Conservation (phyloP, 2,888 invertebrate genomes). For the Anticlea derivata region DNA sequence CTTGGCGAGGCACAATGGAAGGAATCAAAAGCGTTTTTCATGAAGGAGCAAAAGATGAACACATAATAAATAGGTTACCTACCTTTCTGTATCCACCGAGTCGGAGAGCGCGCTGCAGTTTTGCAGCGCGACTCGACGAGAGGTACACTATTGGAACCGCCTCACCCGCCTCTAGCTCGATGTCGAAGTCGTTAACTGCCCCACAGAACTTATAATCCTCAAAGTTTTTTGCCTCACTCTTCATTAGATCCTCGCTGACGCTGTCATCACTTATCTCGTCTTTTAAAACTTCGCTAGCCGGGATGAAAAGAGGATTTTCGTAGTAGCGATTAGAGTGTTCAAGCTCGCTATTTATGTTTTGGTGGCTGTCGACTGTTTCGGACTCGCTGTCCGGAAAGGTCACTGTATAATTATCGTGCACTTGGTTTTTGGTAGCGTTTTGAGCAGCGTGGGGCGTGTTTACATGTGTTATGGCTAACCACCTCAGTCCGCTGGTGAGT, state of each 20-base stretch:
- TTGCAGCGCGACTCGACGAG: constrained; percentile 78
- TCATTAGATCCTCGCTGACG: constrained; percentile 66
- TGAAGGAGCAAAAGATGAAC: constrained; percentile 41
- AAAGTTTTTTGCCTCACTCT: constrained; percentile 68
- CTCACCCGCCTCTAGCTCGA: constrained; percentile 69
- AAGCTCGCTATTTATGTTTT: constrained; percentile 48
- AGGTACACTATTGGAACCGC: constrained; percentile 77
- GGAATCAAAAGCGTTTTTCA: constrained; percentile 39
- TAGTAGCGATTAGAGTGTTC: constrained; percentile 60
- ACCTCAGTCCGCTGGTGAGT: constrained; percentile 57
- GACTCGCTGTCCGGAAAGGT: constrained; percentile 63
- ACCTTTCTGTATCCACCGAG: constrained; percentile 85
- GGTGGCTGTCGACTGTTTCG: constrained; percentile 48
- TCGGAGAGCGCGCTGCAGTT: constrained; percentile 80
- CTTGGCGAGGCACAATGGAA: constrained; percentile 37
- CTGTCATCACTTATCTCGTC: constrained; percentile 62
- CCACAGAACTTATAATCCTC: constrained; percentile 76
- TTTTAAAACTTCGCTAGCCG: constrained; percentile 64
- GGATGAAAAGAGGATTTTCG: constrained; percentile 70
- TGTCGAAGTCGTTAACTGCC: constrained; percentile 76
- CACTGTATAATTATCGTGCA: constrained; percentile 63
- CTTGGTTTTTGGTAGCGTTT: constrained; percentile 47
- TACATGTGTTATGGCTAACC: constrained; percentile 57
- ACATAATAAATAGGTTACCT: no score
- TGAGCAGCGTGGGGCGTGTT: constrained; percentile 51